Evolutionary conservation across 2,797 vertebrate species (phyloP).

Genomic region (Otolemur crassicaudatus): DNA sequence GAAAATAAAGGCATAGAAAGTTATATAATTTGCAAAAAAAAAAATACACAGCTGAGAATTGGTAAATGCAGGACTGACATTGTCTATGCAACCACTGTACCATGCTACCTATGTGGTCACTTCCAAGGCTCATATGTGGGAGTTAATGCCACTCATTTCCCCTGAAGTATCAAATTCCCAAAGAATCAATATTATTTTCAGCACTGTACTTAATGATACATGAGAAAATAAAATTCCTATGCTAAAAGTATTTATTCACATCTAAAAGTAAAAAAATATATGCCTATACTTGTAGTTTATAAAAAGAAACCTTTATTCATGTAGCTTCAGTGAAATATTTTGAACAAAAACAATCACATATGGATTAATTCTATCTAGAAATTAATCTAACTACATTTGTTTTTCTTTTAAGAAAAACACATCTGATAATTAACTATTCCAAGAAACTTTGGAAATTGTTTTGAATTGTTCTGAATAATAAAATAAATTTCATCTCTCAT

Average conservation of each 20-base stretch:
- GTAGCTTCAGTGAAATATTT: not conserved
- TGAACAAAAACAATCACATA: constrained; percentile 41
- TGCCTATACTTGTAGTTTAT: not conserved
- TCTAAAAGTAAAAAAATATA: constrained; percentile 52
- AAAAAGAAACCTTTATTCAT: not conserved
- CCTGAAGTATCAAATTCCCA: not conserved
- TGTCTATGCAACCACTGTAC: not conserved
- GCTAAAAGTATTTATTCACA: not conserved
- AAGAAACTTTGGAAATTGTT: constrained; percentile 61
- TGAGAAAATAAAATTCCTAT: constrained; percentile 1
- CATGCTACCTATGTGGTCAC: not conserved
- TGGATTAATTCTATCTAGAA: constrained; percentile 63
- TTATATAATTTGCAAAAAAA: not conserved
- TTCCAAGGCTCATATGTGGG: not conserved
- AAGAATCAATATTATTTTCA: not conserved
- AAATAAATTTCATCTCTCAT: constrained; percentile 51
- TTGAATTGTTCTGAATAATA: constrained; percentile 32
- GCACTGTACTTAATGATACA: not conserved
- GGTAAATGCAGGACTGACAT: not conserved
- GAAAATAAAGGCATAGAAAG: not conserved
- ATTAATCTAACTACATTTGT: constrained; percentile 55
- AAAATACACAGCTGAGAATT: not conserved
- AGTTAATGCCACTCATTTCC: not conserved
- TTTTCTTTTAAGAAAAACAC: constrained; percentile 41
- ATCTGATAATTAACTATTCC: constrained; percentile 55